These are phyloP conservation scores for Macrosiphum euphorbiae DNA, from an alignment of 2,888 invertebrate species.

Conservation along the genomic window DNA sequence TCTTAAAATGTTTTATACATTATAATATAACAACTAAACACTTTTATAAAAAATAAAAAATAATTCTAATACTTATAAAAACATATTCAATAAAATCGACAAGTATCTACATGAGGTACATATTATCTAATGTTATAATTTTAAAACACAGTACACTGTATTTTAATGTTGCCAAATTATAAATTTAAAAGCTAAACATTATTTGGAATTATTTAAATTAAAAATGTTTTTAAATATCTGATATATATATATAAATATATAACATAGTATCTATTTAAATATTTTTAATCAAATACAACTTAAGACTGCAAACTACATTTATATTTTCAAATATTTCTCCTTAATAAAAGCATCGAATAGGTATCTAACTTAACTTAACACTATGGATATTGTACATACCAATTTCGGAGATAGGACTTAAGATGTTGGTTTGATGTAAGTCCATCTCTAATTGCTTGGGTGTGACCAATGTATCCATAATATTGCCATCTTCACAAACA, in stretches of 20 bases:
- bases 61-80: no score
- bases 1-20: no score
- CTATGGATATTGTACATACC: not conserved
- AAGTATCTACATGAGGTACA: no score
- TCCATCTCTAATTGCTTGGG: no score
- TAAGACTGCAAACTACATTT: not conserved
- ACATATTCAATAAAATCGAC: no score
- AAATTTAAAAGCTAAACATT: not conserved
- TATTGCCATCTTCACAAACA: no score
- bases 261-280: not conserved
- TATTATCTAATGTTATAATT: not conserved
- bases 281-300: constrained; percentile 9
- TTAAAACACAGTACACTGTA: not conserved
- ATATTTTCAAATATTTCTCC: not conserved
- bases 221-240: not conserved
- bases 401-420: no score
- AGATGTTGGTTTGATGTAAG: no score
- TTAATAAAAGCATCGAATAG: not conserved
- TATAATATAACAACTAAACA: no score
- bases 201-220: not conserved
- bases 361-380: not conserved
- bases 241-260: not conserved
- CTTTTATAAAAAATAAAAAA: no score
- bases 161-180: not conserved
- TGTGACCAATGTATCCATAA: no score